A percentile compares a stretch with the other conserved stretches of the same genome.
Conservation (phyloP, 1,140 invertebrate species). For the Hyles vespertilio region DNA sequence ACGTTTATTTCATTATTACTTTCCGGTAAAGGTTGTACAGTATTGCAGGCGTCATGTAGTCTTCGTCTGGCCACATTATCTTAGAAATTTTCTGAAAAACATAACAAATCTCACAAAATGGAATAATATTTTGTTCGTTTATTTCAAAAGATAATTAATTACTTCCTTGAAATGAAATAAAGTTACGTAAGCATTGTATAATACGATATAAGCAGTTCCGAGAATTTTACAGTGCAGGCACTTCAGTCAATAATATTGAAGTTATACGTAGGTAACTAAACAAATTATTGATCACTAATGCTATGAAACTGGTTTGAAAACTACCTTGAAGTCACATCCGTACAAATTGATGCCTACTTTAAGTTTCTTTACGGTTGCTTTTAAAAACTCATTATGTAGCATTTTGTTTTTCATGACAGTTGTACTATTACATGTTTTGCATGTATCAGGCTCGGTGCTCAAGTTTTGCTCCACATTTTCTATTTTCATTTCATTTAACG, state of each 20-base stretch:
- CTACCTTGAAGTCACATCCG: conserved; percentile 69
- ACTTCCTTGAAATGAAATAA: no score
- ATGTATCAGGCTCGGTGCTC: conserved; percentile 18
- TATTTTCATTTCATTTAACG: conserved; percentile 4
- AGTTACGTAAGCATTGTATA: no score
- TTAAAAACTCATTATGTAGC: conserved; percentile 32
- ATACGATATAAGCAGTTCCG: no score
- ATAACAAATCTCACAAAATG: neutral
- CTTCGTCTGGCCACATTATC: conserved; percentile 47
- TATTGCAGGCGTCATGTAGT: conserved; percentile 54
- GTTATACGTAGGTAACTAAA: no score
- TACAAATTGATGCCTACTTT: conserved; percentile 67
- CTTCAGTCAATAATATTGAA: no score
- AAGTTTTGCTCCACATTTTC: conserved; percentile 3
- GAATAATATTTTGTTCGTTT: no score
- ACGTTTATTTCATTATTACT: conserved; percentile 48
- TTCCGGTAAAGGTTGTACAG: conserved; percentile 60
- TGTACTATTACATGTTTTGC: conserved; percentile 54
- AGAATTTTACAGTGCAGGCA: no score
- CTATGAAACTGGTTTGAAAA: neutral
- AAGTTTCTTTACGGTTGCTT: conserved; percentile 53
- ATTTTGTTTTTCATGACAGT: conserved; percentile 42
- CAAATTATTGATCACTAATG: no score
- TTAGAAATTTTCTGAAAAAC: conserved; percentile 61
- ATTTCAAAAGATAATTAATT: no score